Evolutionary conservation across 2,113 vertebrate genomes (phyloP), one percentile per base, ranked within the genome.

Genomic region (Rhinolophus sinicus): DNA sequence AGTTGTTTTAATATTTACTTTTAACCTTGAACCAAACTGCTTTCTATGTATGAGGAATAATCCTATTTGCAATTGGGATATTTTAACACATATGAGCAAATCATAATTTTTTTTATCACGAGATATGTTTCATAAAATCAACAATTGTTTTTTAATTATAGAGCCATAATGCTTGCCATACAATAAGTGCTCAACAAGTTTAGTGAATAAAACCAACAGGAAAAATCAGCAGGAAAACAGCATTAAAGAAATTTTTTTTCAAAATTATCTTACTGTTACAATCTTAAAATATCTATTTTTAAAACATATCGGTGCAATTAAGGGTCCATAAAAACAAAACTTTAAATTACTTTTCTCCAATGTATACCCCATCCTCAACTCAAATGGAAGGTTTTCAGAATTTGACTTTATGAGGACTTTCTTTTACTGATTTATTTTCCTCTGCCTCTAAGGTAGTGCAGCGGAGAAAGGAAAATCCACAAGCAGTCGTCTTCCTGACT

Each of bases 201-300:
- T 52, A 38, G 26, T 72, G 15, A 93, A 88, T 95, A 90, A 97
- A 94, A 92, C 40, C 47, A 84, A 92, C 89, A 85, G 50, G 67
- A 60, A 78, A 93, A 77, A 73, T 73, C 70, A 93, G 35, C 50
- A 88, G 58, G 30, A 64, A 83, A 83, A 30, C 1, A 84, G 35
- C 82, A 91, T 85, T 95, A 75, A 90, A 62, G 11, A 88, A 73
- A 72, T n/a, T 69, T n/a, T 81, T 72, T 86, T 78, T n/a, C 47
- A 24, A 93, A 95, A 90, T 83, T 4, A 88, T 80, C 58, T 87
- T 75, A 67, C 12, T 60, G 33, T 76, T 88, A 89, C 2, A 92
- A 28, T 64, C 75, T 80, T 16, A 93, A 93, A 88, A 69, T 65
- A 56, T 2, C 60, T 77, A 52, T 40, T 89, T 87, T 80, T 30